phyloP scores from a whole-genome alignment of 2,113 vertebrate genomes.

The Heptranchias perlo region DNA sequence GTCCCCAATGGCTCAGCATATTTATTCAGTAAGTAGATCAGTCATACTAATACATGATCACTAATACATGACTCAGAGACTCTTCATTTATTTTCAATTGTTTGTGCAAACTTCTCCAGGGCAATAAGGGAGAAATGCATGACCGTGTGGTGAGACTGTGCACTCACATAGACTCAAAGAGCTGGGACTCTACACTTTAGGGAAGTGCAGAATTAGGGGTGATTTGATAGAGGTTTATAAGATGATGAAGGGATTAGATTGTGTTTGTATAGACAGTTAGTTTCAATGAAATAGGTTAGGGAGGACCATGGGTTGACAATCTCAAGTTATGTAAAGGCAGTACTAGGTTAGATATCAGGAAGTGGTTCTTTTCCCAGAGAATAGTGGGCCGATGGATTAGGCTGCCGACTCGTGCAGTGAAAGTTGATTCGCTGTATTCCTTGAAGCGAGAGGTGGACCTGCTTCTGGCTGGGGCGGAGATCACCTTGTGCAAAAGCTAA shows the following conservation, averaged over 20 bases:
- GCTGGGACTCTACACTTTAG: neutral
- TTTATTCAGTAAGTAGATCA: neutral
- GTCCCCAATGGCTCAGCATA: neutral
- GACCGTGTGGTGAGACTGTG: constrained; percentile 88
- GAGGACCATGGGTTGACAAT: neutral
- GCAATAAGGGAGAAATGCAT: constrained; percentile 98
- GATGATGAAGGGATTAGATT: neutral
- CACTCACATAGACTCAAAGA: constrained; percentile 55
- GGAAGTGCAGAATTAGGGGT: neutral
- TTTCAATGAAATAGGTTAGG: too few relatives aligned
- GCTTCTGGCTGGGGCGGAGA: neutral
- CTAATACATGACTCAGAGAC: neutral
- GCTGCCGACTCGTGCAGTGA: neutral
- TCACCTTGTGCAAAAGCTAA: neutral
- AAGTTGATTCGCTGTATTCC: neutral
- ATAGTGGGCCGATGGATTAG: neutral
- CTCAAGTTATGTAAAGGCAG: neutral
- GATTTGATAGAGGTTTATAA: neutral
- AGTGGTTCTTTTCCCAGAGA: neutral
- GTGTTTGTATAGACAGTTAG: too few relatives aligned
- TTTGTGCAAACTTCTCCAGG: constrained; percentile 98
- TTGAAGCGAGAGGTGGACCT: too few relatives aligned
- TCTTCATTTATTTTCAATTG: constrained; percentile 62
- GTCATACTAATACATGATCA: neutral
- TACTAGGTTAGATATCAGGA: neutral